Evolutionary conservation across 2,797 vertebrate genomes (phyloP), one percentile per base, ranked within the genome.

Genomic region (Microcaecilia unicolor): DNA sequence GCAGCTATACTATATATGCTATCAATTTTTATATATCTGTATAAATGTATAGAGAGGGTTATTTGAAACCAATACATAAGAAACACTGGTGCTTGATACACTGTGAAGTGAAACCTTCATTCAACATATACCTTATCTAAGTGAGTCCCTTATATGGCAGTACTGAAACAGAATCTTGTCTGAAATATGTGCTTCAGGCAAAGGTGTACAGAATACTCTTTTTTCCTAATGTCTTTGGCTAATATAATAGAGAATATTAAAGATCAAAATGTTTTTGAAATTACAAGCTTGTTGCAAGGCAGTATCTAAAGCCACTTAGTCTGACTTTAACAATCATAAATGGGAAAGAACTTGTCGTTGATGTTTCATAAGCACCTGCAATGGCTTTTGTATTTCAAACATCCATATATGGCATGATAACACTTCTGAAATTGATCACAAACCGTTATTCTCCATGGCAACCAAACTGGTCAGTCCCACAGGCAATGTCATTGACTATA

Each of bases 51-150:
- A 80, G 69, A 82, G 80, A 81, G 70, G 82, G 83, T 86, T 83
- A 83, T 81, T 85, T 79, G 81, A 80, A 84, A 81, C 81, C 81
- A 86, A 84, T 83, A 75, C 81, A 79, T 86, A 79, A 30, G 83
- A 84, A 84, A 85, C 84, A 89, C 89, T 93, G 93, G 92, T 96
- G 93, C 92, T 98, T 93, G 85, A 93, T 87, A 93, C 91, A 97
- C 92, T 94, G 93, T 97, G 93, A 96, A 84, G 77, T 70, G 72
- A 80, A 70, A 61, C 47, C 59, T 58, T 47, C 55, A 44, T 58
- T 54, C 64, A 88, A 80, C 78, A 66, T 82, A 83, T n/a, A n/a
- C n/a, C n/a, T n/a, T n/a, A 78, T 81, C 74, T 76, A 80, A 78
- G 76, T 81, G 76, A 74, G 71, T 77, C 80, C 60, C 74, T 86